phyloP scores from a whole-genome alignment of 2,888 invertebrate species.

The Phaedon cochleariae region DNA sequence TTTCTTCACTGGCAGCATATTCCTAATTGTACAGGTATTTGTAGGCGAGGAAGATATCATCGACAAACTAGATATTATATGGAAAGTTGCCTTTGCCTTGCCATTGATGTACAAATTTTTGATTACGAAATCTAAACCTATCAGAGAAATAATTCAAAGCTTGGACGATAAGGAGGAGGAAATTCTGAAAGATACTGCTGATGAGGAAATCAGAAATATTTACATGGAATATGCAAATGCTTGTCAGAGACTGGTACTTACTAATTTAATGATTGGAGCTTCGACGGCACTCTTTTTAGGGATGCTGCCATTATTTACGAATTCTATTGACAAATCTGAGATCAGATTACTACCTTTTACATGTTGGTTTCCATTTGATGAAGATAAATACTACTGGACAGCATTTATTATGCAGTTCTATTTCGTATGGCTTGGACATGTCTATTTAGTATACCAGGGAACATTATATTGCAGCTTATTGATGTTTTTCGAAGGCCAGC shows the following conservation, averaged over 20 bases:
- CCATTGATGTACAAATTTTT: conserved; percentile 27
- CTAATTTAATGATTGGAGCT: conserved; percentile 35
- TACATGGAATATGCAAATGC: conserved; percentile 28
- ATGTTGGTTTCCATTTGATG: conserved; percentile 43
- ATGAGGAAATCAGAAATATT: conserved; percentile 36
- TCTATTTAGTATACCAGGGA: conserved; percentile 29
- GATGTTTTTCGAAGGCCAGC: conserved; percentile 25
- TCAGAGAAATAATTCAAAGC: conserved; percentile 12
- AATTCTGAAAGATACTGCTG: conserved; percentile 32
- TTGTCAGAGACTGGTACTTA: conserved; percentile 23
- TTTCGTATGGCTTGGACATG: no score
- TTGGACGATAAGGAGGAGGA: conserved; percentile 24
- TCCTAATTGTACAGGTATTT: no score
- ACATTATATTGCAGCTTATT: conserved; percentile 31
- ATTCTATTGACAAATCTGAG: conserved; percentile 27
- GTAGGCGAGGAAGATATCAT: no score
- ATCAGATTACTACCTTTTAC: conserved; percentile 37
- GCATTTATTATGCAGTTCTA: no score
- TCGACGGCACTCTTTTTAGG: conserved; percentile 32
- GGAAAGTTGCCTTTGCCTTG: conserved; percentile 18
- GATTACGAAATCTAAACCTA: conserved; percentile 12
- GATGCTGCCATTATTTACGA: conserved; percentile 34
- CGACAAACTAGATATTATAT: no score
- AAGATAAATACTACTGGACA: conserved; percentile 34
- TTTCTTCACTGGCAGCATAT: conserved; percentile 15